Conservation (phyloP, 2,113 vertebrate species). For the Mobula hypostoma region DNA sequence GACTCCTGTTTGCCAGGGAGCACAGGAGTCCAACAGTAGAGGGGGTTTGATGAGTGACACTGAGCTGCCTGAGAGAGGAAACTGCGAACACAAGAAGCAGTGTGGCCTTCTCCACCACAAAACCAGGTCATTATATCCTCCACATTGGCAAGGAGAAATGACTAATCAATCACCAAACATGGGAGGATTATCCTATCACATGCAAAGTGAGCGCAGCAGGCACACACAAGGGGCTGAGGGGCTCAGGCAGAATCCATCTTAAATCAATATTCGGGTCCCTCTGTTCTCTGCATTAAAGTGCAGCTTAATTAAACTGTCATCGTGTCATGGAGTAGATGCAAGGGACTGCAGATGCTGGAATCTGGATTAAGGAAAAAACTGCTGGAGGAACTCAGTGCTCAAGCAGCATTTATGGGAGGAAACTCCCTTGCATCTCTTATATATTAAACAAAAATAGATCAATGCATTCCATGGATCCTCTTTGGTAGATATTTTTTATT, state of each 20-base stretch:
- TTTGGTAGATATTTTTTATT: background rate
- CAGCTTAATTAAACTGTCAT: background rate
- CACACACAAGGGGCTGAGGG: background rate
- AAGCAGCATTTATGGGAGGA: too few relatives aligned
- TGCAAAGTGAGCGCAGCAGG: background rate
- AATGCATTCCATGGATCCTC: background rate
- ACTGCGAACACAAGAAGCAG: background rate
- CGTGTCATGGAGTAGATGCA: background rate
- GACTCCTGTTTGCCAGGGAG: background rate
- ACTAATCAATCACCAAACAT: background rate
- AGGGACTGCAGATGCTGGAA: too few relatives aligned
- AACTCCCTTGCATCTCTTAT: too few relatives aligned
- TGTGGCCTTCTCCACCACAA: background rate
- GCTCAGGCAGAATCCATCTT: background rate
- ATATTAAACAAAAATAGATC: background rate
- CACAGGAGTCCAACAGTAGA: background rate
- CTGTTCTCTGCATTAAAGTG: background rate
- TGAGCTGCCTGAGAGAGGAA: background rate
- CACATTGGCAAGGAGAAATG: background rate
- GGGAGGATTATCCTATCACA: background rate
- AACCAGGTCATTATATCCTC: background rate
- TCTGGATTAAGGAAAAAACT: too few relatives aligned
- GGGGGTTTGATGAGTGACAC: background rate
- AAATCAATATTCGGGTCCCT: background rate
- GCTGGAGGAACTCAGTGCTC: too few relatives aligned